Base-by-base conservation (phyloP, 2,113 vertebrate genomes). In the Telmatochromis sp. region DNA sequence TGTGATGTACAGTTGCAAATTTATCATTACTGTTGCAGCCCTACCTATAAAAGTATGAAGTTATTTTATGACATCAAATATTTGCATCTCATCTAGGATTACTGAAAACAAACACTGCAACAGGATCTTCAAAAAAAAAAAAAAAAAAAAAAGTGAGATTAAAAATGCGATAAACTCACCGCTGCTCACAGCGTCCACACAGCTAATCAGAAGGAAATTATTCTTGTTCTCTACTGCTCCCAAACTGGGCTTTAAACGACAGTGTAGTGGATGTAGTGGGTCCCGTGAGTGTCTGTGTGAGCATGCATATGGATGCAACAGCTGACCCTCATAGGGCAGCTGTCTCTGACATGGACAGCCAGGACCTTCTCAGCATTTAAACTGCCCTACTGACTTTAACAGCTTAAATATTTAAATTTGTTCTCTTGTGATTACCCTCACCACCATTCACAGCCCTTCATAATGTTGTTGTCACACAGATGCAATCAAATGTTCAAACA, bases 311-410 rank as follows among this genome's bases (percentile, higher is more conserved):
- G 42, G 26, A 73, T 50, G 53, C 19, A 85, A 86, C 80, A 89
- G 89, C 82, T 90, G 87, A 79, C 81, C 26, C 53, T 37, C n/a
- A 11, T 12, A 19, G 37, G 86, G 82, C 94, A 95, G 91, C 92
- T 96, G 94, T 90, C 85, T 78, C 60, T 94, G 93, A 93, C 89
- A 91, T 31, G 84, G 57, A 54, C 37, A 60, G 42, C 21, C 40
- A 54, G 47, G 26, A 3, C 6, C 8, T 1, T 17, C 17, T 7
- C 15, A 11, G 12, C 3, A 45, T 60, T 42, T 5, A 15, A 50
- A 23, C 55, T 60, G 1, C 65, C 17, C 2, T 19, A 40, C n/a
- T 14, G 1, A 80, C 4, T 5, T 82, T 33, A 21, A 45, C 9
- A n/a, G 14, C 37, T 80, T 7, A 3, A 75, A 13, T 35, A 81